Conservation (phyloP, 2,797 vertebrate species). For the Garrulus glandarius region DNA sequence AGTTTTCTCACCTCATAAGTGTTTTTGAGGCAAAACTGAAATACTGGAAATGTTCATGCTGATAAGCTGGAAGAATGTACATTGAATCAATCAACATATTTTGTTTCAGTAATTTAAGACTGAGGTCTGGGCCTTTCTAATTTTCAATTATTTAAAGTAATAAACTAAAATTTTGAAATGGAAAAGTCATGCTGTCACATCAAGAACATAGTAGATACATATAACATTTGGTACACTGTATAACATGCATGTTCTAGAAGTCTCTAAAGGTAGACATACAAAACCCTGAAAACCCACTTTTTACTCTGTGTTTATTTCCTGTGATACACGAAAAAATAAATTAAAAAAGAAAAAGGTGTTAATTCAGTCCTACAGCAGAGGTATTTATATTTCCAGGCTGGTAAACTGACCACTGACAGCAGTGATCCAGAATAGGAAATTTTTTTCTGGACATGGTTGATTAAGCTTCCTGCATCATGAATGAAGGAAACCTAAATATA, state of each 20-base stretch:
- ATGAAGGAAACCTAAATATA: background rate
- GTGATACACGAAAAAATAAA: rapidly evolving
- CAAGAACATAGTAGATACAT: rapidly evolving
- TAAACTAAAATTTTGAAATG: background rate
- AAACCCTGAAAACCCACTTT: background rate
- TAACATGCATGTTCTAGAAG: background rate
- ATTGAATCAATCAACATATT: background rate
- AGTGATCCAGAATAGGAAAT: background rate
- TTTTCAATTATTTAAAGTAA: background rate
- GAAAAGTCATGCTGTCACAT: background rate
- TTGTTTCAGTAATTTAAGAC: background rate
- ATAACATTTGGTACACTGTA: rapidly evolving
- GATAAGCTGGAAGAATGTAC: background rate
- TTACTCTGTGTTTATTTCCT: background rate
- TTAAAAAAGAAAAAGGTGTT: rapidly evolving
- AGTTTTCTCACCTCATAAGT: background rate
- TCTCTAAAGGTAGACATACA: background rate
- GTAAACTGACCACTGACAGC: background rate
- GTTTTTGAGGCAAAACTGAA: background rate
- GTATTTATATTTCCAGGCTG: background rate
- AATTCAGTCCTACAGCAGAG: background rate
- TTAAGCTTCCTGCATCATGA: background rate
- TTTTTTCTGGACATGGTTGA: background rate
- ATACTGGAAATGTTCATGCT: background rate
- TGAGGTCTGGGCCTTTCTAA: background rate